Evolutionary conservation across 2,888 invertebrate genomes (phyloP).

Genomic region (Cerastis rubricosa): DNA sequence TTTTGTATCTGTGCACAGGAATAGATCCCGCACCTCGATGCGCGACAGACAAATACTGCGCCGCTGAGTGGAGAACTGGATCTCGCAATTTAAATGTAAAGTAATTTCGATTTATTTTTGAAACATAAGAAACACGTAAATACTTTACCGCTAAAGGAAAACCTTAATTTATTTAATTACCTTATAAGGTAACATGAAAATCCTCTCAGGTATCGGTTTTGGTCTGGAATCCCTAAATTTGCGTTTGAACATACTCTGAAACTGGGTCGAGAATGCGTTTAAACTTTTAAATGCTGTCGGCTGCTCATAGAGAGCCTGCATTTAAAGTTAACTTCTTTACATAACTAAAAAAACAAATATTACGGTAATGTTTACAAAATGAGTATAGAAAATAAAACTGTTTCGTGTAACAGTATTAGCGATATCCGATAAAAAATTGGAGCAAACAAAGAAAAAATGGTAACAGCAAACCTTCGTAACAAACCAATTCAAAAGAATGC

Average conservation of each 20-base stretch:
- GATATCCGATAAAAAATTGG: slow-evolving; percentile 52
- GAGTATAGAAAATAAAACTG: slow-evolving; percentile 58
- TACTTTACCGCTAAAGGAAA: slow-evolving; percentile 40
- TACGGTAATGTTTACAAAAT: slow-evolving; percentile 42
- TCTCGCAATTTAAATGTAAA: slow-evolving; percentile 24
- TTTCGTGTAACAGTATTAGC: slow-evolving; percentile 47
- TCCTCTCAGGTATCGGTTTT: slow-evolving; percentile 18
- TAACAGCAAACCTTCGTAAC: slow-evolving; percentile 29
- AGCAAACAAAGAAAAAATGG: slow-evolving; percentile 62
- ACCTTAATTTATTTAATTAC: slow-evolving; percentile 44
- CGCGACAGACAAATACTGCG: slow-evolving; percentile 21
- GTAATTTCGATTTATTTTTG: slow-evolving; percentile 17
- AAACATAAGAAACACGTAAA: slow-evolving; percentile 41
- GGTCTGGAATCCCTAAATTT: slow-evolving; percentile 50
- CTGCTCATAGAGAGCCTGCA: slow-evolving; percentile 12
- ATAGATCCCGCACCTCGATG: slow-evolving; percentile 33
- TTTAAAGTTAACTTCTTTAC: slow-evolving; percentile 21
- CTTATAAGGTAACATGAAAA: slow-evolving; percentile 34
- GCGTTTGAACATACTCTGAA: slow-evolving; percentile 29
- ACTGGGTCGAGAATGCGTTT: slow-evolving; percentile 47
- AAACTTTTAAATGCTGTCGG: slow-evolving; percentile 10
- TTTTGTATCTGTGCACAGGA: slow-evolving; percentile 47
- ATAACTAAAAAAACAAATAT: slow-evolving; percentile 21
- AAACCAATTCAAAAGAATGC: slow-evolving; percentile 67
- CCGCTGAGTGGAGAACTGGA: background rate